phyloP scores from a whole-genome alignment of 2,888 invertebrate genomes.

The Chrysolina oricalcia region DNA sequence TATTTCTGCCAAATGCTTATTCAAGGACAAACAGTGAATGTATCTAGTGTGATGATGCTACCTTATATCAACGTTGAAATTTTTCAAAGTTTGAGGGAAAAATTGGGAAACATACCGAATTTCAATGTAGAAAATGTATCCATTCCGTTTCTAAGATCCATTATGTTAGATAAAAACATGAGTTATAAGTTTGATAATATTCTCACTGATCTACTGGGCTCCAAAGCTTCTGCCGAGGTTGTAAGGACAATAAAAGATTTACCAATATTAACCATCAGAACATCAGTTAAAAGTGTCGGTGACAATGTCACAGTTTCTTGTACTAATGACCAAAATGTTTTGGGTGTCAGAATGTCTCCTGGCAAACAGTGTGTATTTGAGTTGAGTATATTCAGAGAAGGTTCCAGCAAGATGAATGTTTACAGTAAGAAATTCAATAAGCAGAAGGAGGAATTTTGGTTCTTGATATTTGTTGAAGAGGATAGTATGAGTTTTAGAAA shows the following conservation, averaged over 20 bases:
- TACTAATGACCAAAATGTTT: constrained; percentile 34
- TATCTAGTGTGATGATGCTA: constrained; percentile 83
- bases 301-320: constrained; percentile 40
- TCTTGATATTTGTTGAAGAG: constrained; percentile 85
- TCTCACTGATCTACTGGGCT: constrained; percentile 56
- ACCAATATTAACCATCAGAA: constrained; percentile 64
- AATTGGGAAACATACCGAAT: constrained; percentile 63
- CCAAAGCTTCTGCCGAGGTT: constrained; percentile 58
- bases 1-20: constrained; percentile 91
- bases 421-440: constrained; percentile 94
- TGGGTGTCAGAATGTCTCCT: constrained; percentile 33
- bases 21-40: constrained; percentile 91
- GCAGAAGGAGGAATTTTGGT: constrained; percentile 97
- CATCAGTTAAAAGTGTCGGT: constrained; percentile 54
- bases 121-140: constrained; percentile 35
- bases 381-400: constrained; percentile 62
- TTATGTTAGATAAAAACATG: constrained; percentile 46
- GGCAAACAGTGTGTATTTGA: constrained; percentile 61
- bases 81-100: constrained; percentile 75
- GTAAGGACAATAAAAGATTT: constrained; percentile 62
- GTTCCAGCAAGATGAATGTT: constrained; percentile 70
- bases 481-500: constrained; percentile 85
- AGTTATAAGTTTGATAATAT: constrained; percentile 51
- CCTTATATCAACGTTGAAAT: constrained; percentile 83
- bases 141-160: constrained; percentile 39